These are phyloP conservation scores for Umimayanthus kanabou DNA, from an alignment of 92 coral and sea anemone species.

Conservation along the genomic window DNA sequence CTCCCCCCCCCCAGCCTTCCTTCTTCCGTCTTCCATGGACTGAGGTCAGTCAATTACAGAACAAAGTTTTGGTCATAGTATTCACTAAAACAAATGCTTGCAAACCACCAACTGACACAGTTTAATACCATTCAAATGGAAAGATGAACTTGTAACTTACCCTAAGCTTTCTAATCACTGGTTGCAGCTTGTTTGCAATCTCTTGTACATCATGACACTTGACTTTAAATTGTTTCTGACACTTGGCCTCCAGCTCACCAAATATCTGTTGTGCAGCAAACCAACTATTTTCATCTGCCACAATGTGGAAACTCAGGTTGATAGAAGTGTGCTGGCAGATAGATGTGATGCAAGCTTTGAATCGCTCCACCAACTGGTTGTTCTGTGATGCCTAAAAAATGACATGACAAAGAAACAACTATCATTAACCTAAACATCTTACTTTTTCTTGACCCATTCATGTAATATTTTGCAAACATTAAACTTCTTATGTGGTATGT, in stretches of 20 bases:
- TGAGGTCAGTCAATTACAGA: too few relatives aligned
- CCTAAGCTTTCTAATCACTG: slow-evolving; percentile 62
- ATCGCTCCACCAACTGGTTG: slow-evolving; percentile 57
- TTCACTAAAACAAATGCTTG: too few relatives aligned
- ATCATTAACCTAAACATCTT: too few relatives aligned
- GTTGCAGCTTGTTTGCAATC: slow-evolving; percentile 55
- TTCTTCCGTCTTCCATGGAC: too few relatives aligned
- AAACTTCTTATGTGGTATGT: too few relatives aligned
- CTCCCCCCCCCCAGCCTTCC: too few relatives aligned
- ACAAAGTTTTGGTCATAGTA: too few relatives aligned
- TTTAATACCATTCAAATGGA: too few relatives aligned
- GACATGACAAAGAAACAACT: slow-evolving; percentile 48
- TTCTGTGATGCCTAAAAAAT: slow-evolving; percentile 60
- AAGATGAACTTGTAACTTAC: slow-evolving; percentile 30
- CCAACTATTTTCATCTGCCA: slow-evolving; percentile 64
- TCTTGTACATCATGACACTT: slow-evolving; percentile 62
- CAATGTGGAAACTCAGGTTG: slow-evolving; percentile 63
- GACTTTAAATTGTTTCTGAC: slow-evolving; percentile 53
- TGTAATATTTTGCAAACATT: too few relatives aligned
- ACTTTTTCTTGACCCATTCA: too few relatives aligned
- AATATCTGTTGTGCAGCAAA: slow-evolving; percentile 51
- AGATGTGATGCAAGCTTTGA: slow-evolving; percentile 66
- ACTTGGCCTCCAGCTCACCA: slow-evolving; percentile 41
- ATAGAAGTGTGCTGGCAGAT: slow-evolving; percentile 67
- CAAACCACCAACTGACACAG: not conserved